phyloP scores from a whole-genome alignment of 37 sponge, comb jelly and placozoan genomes.

The Halisarca cf. caerulea region DNA sequence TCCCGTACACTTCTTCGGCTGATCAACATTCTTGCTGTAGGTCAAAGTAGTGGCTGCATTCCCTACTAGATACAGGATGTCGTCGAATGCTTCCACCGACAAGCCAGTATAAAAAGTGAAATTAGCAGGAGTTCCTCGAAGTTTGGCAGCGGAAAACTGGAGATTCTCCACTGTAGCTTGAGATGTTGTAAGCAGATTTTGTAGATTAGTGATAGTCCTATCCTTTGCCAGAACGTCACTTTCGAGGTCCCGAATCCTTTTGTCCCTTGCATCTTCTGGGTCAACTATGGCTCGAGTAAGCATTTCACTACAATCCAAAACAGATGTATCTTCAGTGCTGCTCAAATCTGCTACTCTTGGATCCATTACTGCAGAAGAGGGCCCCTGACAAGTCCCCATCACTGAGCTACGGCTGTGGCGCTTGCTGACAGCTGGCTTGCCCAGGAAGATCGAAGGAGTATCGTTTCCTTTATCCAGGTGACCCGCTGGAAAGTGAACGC shows the following conservation, averaged over 20 bases:
- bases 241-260: neutral
- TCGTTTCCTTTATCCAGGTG: slow-evolving; percentile 4
- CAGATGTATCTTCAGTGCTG: slow-evolving; percentile 1
- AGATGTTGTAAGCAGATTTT: slow-evolving; percentile 1
- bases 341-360: slow-evolving; percentile 1
- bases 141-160: neutral
- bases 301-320: neutral
- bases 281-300: neutral
- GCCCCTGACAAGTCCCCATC: neutral
- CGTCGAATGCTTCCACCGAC: slow-evolving; percentile 20
- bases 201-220: neutral
- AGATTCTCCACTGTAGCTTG: neutral
- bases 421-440: slow-evolving; percentile 19
- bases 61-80: slow-evolving; percentile 10
- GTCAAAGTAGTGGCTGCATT: slow-evolving; percentile 18
- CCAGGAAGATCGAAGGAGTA: slow-evolving; percentile 21
- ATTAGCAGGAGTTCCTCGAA: neutral
- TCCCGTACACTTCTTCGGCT: slow-evolving; percentile 1
- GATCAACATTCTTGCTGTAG: neutral
- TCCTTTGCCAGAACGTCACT: neutral
- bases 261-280: neutral
- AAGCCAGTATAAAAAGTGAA: slow-evolving; percentile 10
- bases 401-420: neutral
- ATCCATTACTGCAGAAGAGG: neutral
- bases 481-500: neutral